Conservation (phyloP, 1,140 invertebrate species). For the Ptiloglossa arizonensis region DNA sequence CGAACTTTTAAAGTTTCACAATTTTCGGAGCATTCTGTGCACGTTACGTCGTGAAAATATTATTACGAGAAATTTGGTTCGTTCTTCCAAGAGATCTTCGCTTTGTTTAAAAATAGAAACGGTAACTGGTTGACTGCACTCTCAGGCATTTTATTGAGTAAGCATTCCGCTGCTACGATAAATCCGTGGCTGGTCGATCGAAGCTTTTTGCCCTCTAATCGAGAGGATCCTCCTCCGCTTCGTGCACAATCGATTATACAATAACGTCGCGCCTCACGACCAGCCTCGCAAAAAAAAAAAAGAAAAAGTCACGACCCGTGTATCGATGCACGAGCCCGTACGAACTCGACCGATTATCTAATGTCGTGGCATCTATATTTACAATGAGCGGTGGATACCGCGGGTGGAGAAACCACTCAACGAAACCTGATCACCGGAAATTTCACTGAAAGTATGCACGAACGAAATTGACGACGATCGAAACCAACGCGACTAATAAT, state of each 20-base stretch:
- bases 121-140: no score
- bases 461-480: neutral
- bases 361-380: slow-evolving; percentile 40
- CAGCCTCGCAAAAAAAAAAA: slow-evolving; percentile 48
- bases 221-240: slow-evolving; percentile 17
- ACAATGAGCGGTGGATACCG: neutral
- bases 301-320: slow-evolving; percentile 55
- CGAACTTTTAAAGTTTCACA: no score
- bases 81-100: no score
- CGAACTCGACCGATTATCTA: slow-evolving; percentile 52
- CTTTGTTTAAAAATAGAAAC: no score
- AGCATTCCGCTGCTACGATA: neutral
- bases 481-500: neutral
- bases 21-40: no score
- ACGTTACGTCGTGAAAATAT: no score
- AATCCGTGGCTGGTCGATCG: neutral
- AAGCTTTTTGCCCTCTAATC: slow-evolving; percentile 16
- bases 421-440: slow-evolving; percentile 43
- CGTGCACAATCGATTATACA: slow-evolving; percentile 64
- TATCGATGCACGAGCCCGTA: slow-evolving; percentile 27
- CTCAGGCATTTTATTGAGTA: no score
- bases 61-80: no score
- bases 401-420: slow-evolving; percentile 6
- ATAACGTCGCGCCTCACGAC: slow-evolving; percentile 53
- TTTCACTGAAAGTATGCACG: slow-evolving; percentile 36